These are phyloP conservation scores for Eurytemora carolleeae DNA, from an alignment of 1,140 invertebrate genomes.

Conservation along the genomic window DNA sequence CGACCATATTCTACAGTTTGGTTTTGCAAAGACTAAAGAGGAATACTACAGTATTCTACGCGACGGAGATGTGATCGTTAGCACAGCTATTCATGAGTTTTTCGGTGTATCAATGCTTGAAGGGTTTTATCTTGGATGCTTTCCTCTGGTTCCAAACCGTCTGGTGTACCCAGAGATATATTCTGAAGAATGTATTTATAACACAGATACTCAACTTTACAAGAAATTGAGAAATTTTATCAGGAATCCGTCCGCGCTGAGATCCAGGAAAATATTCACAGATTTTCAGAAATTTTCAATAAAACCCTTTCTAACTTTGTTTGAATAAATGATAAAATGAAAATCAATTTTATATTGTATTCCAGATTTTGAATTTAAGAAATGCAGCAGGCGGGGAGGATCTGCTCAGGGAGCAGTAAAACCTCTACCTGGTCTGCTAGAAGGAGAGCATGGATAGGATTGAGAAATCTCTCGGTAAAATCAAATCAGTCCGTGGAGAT, in stretches of 20 bases:
- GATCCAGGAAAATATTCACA: background rate
- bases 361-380: no score
- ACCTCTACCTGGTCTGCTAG: no score
- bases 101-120: constrained; percentile 53
- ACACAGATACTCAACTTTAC: constrained; percentile 21
- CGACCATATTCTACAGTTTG: constrained; percentile 33
- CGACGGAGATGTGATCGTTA: constrained; percentile 40
- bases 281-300: background rate
- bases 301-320: background rate
- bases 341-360: no score
- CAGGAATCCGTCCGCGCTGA: background rate
- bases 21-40: constrained; percentile 32
- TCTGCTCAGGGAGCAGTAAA: no score
- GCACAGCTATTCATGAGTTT: constrained; percentile 53
- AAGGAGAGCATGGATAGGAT: no score
- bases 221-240: constrained; percentile 4
- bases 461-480: no score
- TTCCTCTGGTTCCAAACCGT: constrained; percentile 42
- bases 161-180: constrained; percentile 55
- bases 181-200: constrained; percentile 38
- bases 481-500: no score
- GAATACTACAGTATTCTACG: constrained; percentile 37
- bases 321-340: no score
- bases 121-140: constrained; percentile 42
- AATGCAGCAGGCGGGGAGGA: no score